Evolutionary conservation across 2,113 vertebrate genomes (phyloP), one percentile per base, ranked within the genome.

Genomic region (Neodon shergylaensis): DNA sequence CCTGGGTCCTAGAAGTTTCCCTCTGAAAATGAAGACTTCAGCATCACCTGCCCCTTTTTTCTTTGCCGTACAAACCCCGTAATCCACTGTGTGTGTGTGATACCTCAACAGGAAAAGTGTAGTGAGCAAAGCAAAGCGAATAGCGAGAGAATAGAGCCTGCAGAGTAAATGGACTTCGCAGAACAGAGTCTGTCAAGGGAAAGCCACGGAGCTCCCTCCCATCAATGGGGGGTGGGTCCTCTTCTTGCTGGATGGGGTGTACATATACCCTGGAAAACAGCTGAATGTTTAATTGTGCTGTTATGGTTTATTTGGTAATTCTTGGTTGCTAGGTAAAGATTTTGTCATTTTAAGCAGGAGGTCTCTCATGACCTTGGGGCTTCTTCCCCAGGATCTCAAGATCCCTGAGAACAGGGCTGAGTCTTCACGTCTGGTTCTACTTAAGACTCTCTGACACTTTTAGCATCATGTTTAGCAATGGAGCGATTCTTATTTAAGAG

Each of bases 211-310:
- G 19, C 6, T 7, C 21, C 17, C 5, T 31, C 3, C 9, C 36
- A 49, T 49, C 49, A 39, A 31, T 17, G 17, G 28, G 13, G 31
- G 65, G 54, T 4, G 28, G 31, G 5, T 22, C 44, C 9, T 73
- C 5, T 72, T n/a, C 14, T 22, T 54, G 10, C 22, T 81, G 63
- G 61, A 22, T 44, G n/a, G 24, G 49, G 8, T n/a, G 5, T 31
- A 28, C 33, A 44, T 12, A 47, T 72, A 70, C 39, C 76, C 42
- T 28, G 65, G 77, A 84, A 89, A 54, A 47, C 0, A 47, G 85
- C 13, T 58, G 12, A 1, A 0, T 78, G 12, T 72, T 58, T 68
- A 42, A 79, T 7, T 36, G 3, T 22, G 6, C 19, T 1, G 1
- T 3, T 66, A 52, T 1, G 16, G 31, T 49, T 66, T 44, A n/a